phyloP scores from a whole-genome alignment of 1,140 invertebrate species.

The Drosophila busckii region DNA sequence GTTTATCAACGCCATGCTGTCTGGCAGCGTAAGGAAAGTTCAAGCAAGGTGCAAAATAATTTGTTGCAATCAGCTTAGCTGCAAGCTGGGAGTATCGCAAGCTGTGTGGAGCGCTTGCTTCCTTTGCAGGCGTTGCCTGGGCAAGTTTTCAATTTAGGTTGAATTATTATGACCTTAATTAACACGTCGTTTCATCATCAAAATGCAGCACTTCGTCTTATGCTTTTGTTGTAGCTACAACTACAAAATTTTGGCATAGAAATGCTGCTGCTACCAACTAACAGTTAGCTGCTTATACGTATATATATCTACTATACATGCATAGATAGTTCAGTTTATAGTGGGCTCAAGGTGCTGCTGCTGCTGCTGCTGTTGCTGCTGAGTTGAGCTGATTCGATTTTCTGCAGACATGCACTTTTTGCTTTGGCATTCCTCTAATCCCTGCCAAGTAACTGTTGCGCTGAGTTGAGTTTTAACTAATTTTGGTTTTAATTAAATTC shows the following conservation, averaged over 20 bases:
- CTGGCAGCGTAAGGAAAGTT: constrained; percentile 70
- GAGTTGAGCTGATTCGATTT: constrained; percentile 73
- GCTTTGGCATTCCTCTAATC: constrained; percentile 52
- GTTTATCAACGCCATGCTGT: constrained; percentile 72
- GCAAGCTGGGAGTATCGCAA: constrained; percentile 32
- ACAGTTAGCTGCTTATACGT: no score
- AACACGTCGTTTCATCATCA: constrained; percentile 76
- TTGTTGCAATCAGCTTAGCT: constrained; percentile 76
- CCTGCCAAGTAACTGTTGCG: constrained; percentile 69
- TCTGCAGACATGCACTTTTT: constrained; percentile 76
- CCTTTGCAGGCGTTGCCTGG: constrained; percentile 21
- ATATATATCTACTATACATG: no score
- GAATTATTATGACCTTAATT: constrained; percentile 77
- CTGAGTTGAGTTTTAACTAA: constrained; percentile 51
- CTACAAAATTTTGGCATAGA: constrained; percentile 66
- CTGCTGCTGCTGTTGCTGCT: no score
- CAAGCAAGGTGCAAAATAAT: constrained; percentile 75
- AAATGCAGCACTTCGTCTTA: constrained; percentile 72
- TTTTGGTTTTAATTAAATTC: constrained; percentile 75
- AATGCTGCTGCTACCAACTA: constrained; percentile 39
- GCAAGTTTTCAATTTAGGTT: constrained; percentile 77
- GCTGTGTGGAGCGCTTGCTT: background rate
- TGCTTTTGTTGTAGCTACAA: constrained; percentile 71
- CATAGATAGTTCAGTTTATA: no score
- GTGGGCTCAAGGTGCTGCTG: constrained; percentile 17